These are phyloP conservation scores for Trematocara macrostoma DNA, from an alignment of 2,113 vertebrate genomes.

Conservation along the genomic window DNA sequence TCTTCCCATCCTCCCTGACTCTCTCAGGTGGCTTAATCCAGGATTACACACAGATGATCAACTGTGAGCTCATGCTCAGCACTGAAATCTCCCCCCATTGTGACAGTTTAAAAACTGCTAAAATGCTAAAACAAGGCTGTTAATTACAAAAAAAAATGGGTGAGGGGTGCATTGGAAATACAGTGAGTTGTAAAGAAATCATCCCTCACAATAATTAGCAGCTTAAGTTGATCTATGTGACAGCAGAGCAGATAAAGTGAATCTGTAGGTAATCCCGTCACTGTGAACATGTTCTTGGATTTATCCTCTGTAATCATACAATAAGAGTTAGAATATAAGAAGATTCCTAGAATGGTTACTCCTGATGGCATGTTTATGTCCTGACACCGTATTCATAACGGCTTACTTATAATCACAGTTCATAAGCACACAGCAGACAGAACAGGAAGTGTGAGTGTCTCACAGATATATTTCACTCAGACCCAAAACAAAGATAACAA, in stretches of 20 bases:
- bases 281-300: neutral
- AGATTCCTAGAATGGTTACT: neutral
- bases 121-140: neutral
- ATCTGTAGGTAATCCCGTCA: neutral
- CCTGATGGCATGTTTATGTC: neutral
- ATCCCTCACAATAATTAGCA: neutral
- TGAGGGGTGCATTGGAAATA: neutral
- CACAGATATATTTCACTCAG: neutral
- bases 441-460: slow-evolving; percentile 7
- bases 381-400: neutral
- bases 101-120: neutral
- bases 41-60: neutral
- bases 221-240: slow-evolving; percentile 1
- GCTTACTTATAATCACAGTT: neutral
- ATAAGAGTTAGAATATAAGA: neutral
- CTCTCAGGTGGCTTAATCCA: neutral
- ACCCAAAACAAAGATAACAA: slow-evolving; percentile 32
- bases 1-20: neutral
- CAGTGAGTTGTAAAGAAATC: neutral
- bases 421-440: neutral
- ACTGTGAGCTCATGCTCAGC: neutral
- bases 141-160: neutral
- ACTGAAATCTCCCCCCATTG: neutral
- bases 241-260: neutral
- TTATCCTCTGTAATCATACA: neutral